A percentile compares a stretch with the other conserved stretches of the same genome.
phyloP scores from a whole-genome alignment of 2,888 invertebrate genomes.

The Fragum whitleyi region DNA sequence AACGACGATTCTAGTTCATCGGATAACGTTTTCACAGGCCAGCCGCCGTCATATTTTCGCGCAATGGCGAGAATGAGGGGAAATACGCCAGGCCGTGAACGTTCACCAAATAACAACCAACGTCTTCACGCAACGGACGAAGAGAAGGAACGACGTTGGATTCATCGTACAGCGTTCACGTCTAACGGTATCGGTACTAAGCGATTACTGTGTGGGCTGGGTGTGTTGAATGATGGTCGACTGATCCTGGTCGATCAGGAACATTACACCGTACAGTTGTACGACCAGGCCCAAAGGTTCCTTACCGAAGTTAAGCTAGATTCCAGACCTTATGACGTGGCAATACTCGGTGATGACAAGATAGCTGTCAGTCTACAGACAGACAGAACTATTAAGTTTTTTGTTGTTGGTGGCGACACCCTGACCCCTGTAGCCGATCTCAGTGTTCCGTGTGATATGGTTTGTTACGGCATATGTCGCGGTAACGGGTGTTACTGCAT shows the following conservation, averaged over 20 bases:
- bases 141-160: conserved; percentile 56
- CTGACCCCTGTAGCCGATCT: conserved; percentile 60
- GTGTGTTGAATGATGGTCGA: conserved; percentile 50
- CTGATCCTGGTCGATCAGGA: conserved; percentile 61
- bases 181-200: conserved; percentile 56
- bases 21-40: background rate
- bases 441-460: conserved; percentile 62
- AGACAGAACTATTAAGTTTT: conserved; percentile 58
- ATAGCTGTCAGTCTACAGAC: conserved; percentile 63
- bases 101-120: background rate
- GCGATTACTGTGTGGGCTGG: conserved; percentile 52
- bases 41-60: background rate
- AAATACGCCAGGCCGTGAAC: background rate
- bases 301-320: conserved; percentile 55
- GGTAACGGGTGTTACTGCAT: conserved; percentile 57
- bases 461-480: conserved; percentile 59
- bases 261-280: conserved; percentile 61
- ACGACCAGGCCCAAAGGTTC: conserved; percentile 39
- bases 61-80: background rate
- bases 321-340: conserved; percentile 61
- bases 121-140: conserved; percentile 29
- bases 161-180: conserved; percentile 48
- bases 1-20: background rate
- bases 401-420: conserved; percentile 46
- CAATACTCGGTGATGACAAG: conserved; percentile 51